A percentile compares a stretch with the other conserved stretches of the same genome.
Evolutionary conservation across 35 echinoderm and acorn worm genomes (phyloP).

Genomic region (Ophiothrix spiculata): DNA sequence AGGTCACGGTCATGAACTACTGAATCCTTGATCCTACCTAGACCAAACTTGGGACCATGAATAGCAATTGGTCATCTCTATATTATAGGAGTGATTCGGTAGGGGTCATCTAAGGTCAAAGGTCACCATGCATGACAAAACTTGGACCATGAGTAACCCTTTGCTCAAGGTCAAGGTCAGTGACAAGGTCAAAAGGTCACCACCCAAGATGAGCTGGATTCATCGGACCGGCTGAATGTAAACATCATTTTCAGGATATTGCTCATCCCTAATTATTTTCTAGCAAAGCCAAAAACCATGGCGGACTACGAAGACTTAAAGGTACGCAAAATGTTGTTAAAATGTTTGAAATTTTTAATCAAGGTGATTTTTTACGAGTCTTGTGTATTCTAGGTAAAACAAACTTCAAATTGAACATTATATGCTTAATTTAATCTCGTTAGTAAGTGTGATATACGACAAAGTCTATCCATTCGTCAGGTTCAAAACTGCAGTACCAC

Average conservation of each 20-base stretch:
- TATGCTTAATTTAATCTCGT: too few species aligned
- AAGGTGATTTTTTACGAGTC: too few species aligned
- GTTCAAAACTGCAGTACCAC: too few species aligned
- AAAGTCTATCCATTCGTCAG: too few species aligned
- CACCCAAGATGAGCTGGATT: background rate
- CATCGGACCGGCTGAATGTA: background rate
- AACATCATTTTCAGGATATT: background rate
- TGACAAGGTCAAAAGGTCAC: background rate
- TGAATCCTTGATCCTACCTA: too few species aligned
- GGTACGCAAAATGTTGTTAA: slow-evolving; percentile 20
- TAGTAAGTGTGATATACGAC: too few species aligned
- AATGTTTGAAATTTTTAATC: too few species aligned
- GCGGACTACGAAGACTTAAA: slow-evolving; percentile 65
- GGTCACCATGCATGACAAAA: background rate
- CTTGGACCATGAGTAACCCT: background rate
- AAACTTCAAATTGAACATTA: too few species aligned
- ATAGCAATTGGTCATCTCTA: too few species aligned
- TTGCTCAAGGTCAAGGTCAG: background rate
- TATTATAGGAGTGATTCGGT: background rate
- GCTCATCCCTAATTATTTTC: background rate
- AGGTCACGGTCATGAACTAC: too few species aligned
- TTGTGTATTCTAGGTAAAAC: too few species aligned
- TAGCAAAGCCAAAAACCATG: slow-evolving; percentile 4
- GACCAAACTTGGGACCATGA: too few species aligned
- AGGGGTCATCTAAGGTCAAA: background rate